Percentiles rank a stretch among this genome's conserved stretches.
These are phyloP conservation scores for Lepidocyrtinus sp. DNA, from an alignment of 2,888 invertebrate species.

Conservation along the genomic window DNA sequence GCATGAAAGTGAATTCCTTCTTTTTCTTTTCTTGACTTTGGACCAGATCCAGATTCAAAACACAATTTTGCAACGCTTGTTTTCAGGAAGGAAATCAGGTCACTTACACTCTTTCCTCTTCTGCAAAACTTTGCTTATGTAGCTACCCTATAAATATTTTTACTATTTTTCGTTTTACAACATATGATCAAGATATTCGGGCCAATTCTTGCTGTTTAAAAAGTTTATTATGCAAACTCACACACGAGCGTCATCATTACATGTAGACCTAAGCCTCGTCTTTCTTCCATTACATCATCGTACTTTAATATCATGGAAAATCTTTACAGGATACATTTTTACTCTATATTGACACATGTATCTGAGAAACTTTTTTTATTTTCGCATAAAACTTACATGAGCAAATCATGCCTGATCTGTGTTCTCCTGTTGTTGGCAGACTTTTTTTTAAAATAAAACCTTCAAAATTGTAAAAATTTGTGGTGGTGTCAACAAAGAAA, in stretches of 20 bases:
- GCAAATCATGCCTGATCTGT: not conserved
- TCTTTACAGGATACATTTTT: not conserved
- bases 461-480: not conserved
- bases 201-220: not conserved
- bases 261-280: not conserved
- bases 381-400: too few species aligned
- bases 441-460: not conserved
- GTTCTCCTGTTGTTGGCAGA: not conserved
- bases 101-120: constrained; percentile 41
- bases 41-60: constrained; percentile 43
- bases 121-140: not conserved
- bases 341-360: not conserved
- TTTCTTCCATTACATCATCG: not conserved
- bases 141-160: not conserved
- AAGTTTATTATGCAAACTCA: constrained; percentile 25
- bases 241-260: not conserved
- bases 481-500: constrained; percentile 33
- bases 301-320: not conserved
- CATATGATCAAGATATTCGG: not conserved
- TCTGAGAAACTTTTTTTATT: not conserved
- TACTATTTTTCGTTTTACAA: not conserved
- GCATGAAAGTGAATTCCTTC: constrained; percentile 5
- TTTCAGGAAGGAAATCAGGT: constrained; percentile 58
- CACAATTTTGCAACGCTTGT: constrained; percentile 23
- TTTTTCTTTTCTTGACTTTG: constrained; percentile 33